phyloP scores from a whole-genome alignment of 2,797 vertebrate genomes.

The Acestrorhynchus altus region DNA sequence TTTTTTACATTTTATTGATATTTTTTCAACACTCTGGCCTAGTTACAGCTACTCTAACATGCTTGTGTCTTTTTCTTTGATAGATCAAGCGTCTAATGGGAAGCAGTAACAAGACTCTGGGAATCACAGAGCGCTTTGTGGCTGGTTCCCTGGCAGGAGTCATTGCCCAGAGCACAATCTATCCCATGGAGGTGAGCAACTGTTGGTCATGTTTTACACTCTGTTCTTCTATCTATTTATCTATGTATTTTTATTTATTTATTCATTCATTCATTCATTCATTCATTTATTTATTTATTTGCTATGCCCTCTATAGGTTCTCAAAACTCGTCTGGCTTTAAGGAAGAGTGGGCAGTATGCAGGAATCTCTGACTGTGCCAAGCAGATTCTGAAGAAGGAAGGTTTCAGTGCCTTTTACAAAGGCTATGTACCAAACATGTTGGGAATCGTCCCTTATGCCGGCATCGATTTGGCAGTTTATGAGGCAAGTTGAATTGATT shows the following conservation, averaged over 20 bases:
- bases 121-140: slow-evolving; percentile 86
- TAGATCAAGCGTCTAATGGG: slow-evolving; percentile 92
- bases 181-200: slow-evolving; percentile 93
- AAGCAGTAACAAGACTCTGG: slow-evolving; percentile 84
- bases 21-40: not conserved
- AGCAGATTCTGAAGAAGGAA: slow-evolving; percentile 86
- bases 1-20: not conserved
- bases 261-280: no score
- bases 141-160: slow-evolving; percentile 92
- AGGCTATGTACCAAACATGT: slow-evolving; percentile 94
- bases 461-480: slow-evolving; percentile 96
- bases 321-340: slow-evolving; percentile 93
- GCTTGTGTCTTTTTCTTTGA: not conserved
- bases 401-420: slow-evolving; percentile 92
- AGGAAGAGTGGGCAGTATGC: slow-evolving; percentile 90
- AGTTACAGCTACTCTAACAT: not conserved
- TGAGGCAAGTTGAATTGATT: slow-evolving; percentile 90
- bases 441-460: slow-evolving; percentile 96
- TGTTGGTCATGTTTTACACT: not conserved
- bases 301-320: slow-evolving; percentile 76
- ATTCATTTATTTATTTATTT: not conserved
- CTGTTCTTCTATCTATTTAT: not conserved
- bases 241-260: not conserved
- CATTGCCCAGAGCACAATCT: slow-evolving; percentile 94
- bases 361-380: slow-evolving; percentile 90